Conservation (phyloP, 2,113 vertebrate genomes). For the Saguinus imperator region DNA sequence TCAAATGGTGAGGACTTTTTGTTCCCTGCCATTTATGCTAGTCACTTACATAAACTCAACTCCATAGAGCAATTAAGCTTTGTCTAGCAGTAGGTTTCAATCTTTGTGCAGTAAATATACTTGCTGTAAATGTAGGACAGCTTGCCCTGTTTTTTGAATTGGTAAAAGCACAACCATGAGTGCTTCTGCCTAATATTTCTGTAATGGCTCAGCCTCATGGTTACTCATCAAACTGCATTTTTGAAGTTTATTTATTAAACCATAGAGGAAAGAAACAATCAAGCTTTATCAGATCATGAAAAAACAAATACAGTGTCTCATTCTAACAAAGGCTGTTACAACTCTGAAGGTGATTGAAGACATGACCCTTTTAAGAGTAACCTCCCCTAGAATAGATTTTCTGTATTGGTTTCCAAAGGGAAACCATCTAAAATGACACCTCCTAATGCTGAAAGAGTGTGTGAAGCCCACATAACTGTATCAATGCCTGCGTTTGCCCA, state of each 20-base stretch:
- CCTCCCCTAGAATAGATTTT: neutral
- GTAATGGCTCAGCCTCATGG: neutral
- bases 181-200: neutral
- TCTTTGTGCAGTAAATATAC: neutral
- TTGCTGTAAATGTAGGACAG: neutral
- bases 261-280: constrained; percentile 3
- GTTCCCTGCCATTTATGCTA: neutral
- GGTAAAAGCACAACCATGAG: neutral
- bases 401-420: neutral
- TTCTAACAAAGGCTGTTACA: neutral
- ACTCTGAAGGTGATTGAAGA: neutral
- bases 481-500: neutral
- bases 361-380: neutral
- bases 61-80: neutral
- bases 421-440: neutral
- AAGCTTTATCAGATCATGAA: constrained; percentile 30
- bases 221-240: constrained; percentile 3
- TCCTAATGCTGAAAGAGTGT: neutral
- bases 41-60: neutral
- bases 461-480: neutral
- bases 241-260: constrained; percentile 16
- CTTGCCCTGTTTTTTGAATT: neutral
- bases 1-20: constrained; percentile 18
- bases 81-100: neutral
- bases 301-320: neutral